These are phyloP conservation scores for Synergus umbraculus DNA, from an alignment of 2,888 invertebrate genomes.

Conservation along the genomic window DNA sequence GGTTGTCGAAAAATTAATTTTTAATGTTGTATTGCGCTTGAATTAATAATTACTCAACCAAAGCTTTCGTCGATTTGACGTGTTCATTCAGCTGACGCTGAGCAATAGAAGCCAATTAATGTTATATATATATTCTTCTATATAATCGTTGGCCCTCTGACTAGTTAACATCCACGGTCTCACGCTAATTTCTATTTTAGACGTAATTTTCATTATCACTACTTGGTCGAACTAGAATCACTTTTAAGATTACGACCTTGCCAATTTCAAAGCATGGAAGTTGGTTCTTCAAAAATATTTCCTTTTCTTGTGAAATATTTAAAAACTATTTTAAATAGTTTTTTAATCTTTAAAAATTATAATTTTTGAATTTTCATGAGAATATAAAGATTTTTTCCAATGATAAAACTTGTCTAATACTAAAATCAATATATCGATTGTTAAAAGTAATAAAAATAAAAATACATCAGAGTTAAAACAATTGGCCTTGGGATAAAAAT, in stretches of 20 bases:
- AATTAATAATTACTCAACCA: not conserved
- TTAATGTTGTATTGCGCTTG: not conserved
- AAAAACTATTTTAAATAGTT: too few species aligned
- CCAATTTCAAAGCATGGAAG: not conserved
- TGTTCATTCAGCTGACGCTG: constrained; percentile 18
- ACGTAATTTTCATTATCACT: constrained; percentile 18
- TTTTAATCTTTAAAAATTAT: too few species aligned
- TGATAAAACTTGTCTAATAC: too few species aligned
- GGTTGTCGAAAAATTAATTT: not conserved
- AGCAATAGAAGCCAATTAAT: constrained; percentile 27
- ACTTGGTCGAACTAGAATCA: not conserved
- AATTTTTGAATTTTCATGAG: too few species aligned
- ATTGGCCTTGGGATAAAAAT: not conserved
- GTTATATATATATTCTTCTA: not conserved
- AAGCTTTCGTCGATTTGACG: constrained; percentile 1
- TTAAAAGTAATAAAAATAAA: too few species aligned
- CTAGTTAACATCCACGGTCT: constrained; percentile 9
- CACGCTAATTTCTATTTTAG: constrained; percentile 30
- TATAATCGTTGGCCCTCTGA: constrained; percentile 1
- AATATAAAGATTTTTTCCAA: too few species aligned
- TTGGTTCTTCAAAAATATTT: too few species aligned
- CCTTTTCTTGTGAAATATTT: too few species aligned
- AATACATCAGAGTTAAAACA: not conserved
- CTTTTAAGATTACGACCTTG: not conserved
- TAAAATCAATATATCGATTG: too few species aligned